These are phyloP conservation scores for Malurus alboscapulatus DNA, from an alignment of 2,113 vertebrate species.

Conservation along the genomic window DNA sequence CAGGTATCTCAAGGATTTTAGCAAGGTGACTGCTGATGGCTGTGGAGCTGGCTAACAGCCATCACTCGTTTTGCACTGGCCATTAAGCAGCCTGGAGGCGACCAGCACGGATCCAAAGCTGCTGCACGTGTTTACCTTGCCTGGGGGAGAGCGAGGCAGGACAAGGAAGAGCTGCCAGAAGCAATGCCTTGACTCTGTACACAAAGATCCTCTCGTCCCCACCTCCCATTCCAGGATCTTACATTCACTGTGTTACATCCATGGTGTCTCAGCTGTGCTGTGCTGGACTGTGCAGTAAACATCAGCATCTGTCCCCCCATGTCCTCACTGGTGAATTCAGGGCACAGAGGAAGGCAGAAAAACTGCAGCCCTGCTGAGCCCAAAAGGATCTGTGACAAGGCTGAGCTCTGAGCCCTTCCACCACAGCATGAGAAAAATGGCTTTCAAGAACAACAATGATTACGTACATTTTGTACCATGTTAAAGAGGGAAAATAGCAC, in stretches of 20 bases:
- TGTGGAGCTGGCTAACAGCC: background rate
- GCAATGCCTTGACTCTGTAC: background rate
- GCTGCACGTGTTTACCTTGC: background rate
- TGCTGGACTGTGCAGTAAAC: background rate
- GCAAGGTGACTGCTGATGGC: background rate
- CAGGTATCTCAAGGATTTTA: conserved; percentile 24
- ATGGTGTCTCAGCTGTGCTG: background rate
- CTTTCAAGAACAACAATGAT: background rate
- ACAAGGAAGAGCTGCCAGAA: background rate
- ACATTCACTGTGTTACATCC: background rate
- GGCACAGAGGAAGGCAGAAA: background rate
- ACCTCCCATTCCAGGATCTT: background rate
- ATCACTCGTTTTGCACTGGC: background rate
- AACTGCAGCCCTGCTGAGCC: fast-evolving
- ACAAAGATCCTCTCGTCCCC: background rate
- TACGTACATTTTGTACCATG: background rate
- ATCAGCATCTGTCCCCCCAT: background rate
- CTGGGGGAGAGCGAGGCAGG: background rate
- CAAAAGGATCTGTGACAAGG: background rate
- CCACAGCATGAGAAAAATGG: background rate
- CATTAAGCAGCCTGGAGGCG: conserved; percentile 19
- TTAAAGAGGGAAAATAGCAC: background rate
- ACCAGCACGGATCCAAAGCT: background rate
- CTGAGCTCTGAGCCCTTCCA: background rate
- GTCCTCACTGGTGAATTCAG: background rate